Conservation (phyloP, 2,113 vertebrate genomes). For the Dasyornis broadbenti region DNA sequence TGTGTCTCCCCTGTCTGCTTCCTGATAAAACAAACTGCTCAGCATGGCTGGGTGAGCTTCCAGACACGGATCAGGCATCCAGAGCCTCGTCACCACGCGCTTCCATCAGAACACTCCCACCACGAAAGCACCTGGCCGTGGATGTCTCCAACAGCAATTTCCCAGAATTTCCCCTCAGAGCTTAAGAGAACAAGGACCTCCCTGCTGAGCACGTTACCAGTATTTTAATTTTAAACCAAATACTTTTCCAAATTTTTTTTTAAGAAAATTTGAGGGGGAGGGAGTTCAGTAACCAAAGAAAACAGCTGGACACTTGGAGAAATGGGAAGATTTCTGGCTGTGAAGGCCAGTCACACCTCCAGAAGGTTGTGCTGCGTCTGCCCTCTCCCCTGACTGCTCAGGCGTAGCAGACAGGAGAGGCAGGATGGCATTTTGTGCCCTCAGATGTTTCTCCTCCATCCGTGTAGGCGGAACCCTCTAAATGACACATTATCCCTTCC, state of each 20-base stretch:
- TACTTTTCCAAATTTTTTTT: background rate
- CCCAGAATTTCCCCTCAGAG: background rate
- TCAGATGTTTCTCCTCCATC: background rate
- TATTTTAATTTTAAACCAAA: background rate
- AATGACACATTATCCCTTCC: background rate
- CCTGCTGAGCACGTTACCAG: no score
- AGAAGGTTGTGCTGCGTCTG: accelerated
- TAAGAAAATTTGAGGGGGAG: background rate
- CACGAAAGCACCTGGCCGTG: background rate
- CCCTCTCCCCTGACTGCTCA: background rate
- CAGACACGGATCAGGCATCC: background rate
- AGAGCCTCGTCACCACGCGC: accelerated
- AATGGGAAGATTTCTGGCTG: background rate
- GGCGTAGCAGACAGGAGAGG: background rate
- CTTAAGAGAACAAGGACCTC: background rate
- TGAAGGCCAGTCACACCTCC: background rate
- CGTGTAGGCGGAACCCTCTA: background rate
- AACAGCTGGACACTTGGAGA: background rate
- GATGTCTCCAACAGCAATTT: background rate
- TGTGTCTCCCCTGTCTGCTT: background rate
- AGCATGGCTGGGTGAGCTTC: background rate
- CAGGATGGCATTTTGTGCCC: background rate
- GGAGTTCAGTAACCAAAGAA: background rate
- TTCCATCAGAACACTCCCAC: background rate
- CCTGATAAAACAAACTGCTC: background rate